Evolutionary conservation across 2,113 vertebrate species (phyloP), one percentile per base, ranked within the genome.

Genomic region (Bubalus kerabau): DNA sequence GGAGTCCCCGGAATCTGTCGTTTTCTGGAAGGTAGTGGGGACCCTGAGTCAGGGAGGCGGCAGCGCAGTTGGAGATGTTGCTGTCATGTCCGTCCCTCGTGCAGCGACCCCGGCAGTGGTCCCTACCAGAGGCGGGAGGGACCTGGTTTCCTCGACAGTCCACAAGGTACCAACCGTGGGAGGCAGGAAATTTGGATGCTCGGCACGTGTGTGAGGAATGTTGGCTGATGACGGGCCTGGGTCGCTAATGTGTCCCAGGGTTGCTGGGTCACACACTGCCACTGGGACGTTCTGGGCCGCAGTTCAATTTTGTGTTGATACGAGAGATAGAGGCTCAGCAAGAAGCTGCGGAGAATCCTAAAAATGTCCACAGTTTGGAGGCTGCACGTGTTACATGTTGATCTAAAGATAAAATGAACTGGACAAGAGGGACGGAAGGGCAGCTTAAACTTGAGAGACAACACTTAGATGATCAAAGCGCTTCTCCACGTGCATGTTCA

Each of bases 161-260:
- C 32, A 2, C 7, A n/a, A 83, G 52, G 19, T 13, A 21, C n/a
- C 23, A 13, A 17, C n/a, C 1, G 2, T 1, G 36, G 40, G 36
- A 46, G 59, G 14, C 6, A 1, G 17, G 28, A 2, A 21, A 15
- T 30, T 23, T 17, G 40, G 52, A 62, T 24, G 26, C 28, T n/a
- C 21, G 5, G 26, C 0, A 30, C 2, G 1, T 8, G 67, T 23
- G 12, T 0, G 4, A 13, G 81, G 82, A 52, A 12, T 1, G 5
- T 15, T 52, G n/a, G 48, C 19, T 30, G 0, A 3, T 6, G 40
- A 14, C 2, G 28, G 50, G n/a, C 26, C 23, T 10, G 46, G 14
- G 30, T 56, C 24, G 3, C 30, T 32, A 19, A 32, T 23, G 14
- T 88, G 82, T 52, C 48, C 32, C 30, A 23, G 24, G 16, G 40